Percentiles rank a stretch among this genome's conserved stretches.
phyloP scores from a whole-genome alignment of 2,888 invertebrate genomes.

The Cephus sareptanus region DNA sequence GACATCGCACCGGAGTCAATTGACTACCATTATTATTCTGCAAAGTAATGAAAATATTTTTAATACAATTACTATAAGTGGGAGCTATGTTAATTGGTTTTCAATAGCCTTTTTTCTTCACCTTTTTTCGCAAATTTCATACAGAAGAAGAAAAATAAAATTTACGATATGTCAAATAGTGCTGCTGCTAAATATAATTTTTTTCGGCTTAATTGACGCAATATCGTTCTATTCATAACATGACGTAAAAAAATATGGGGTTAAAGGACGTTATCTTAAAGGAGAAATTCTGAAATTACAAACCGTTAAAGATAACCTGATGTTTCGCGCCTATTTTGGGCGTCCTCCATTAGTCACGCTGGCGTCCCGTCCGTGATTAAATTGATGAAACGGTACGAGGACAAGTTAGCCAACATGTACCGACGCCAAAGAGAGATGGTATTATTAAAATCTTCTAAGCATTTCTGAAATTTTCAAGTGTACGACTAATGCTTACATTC shows the following conservation, averaged over 20 bases:
- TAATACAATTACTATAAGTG: neutral
- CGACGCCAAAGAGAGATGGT: neutral
- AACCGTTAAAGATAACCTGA: neutral
- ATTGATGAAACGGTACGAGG: slow-evolving; percentile 9
- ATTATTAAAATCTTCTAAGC: neutral
- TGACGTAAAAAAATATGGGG: neutral
- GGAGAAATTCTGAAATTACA: neutral
- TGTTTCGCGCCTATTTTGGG: neutral
- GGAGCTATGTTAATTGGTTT: neutral
- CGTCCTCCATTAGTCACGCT: neutral
- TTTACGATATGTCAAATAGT: neutral
- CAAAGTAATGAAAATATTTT: neutral
- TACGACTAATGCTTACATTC: neutral
- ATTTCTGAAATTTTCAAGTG: neutral
- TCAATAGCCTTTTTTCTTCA: neutral
- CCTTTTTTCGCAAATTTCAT: neutral
- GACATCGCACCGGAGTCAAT: neutral
- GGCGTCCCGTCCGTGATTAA: neutral
- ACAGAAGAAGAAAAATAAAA: neutral
- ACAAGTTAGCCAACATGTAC: neutral
- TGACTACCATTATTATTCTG: neutral
- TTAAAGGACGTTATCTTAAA: neutral
- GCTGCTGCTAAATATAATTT: neutral
- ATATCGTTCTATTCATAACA: too few relatives aligned
- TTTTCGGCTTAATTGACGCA: too few relatives aligned